Percentiles rank a stretch among this genome's conserved stretches.
Evolutionary conservation across 2,888 invertebrate genomes (phyloP).

Genomic region (Pedicia rivosa): DNA sequence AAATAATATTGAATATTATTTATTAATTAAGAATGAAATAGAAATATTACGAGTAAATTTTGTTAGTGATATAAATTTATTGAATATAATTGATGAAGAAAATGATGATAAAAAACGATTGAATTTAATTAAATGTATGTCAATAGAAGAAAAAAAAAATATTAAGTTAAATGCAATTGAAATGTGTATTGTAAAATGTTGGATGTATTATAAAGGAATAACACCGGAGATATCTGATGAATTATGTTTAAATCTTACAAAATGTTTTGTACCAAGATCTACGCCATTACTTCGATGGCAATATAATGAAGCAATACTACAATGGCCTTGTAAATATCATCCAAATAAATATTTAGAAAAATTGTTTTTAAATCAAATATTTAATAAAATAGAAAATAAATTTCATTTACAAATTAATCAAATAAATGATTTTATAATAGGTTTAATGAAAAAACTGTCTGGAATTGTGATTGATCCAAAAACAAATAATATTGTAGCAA

Average conservation of each 20-base stretch:
- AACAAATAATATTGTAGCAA: constrained; percentile 44
- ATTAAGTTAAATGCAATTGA: not conserved
- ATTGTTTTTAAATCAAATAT: constrained; percentile 43
- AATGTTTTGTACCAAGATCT: constrained; percentile 30
- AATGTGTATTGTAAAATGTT: too few species aligned
- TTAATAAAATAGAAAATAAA: constrained; percentile 35
- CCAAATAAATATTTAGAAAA: constrained; percentile 58
- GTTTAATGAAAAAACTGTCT: constrained; percentile 16
- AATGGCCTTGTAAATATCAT: constrained; percentile 79
- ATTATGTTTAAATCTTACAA: too few species aligned
- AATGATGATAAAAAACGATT: not conserved
- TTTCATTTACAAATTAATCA: constrained; percentile 42
- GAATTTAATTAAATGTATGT: not conserved
- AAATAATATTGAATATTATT: constrained; percentile 11
- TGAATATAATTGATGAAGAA: not conserved
- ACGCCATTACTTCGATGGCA: constrained; percentile 51
- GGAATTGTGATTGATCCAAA: constrained; percentile 63
- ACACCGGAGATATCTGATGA: too few species aligned
- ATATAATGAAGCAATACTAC: constrained; percentile 37
- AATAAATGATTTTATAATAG: constrained; percentile 24
- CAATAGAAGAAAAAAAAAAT: not conserved
- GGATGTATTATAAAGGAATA: too few species aligned
- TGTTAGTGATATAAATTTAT: not conserved
- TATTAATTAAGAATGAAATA: not conserved
- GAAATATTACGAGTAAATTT: not conserved